Base-by-base conservation (phyloP, 1,140 invertebrate species). In the Stratiolaelaps scimitus region DNA sequence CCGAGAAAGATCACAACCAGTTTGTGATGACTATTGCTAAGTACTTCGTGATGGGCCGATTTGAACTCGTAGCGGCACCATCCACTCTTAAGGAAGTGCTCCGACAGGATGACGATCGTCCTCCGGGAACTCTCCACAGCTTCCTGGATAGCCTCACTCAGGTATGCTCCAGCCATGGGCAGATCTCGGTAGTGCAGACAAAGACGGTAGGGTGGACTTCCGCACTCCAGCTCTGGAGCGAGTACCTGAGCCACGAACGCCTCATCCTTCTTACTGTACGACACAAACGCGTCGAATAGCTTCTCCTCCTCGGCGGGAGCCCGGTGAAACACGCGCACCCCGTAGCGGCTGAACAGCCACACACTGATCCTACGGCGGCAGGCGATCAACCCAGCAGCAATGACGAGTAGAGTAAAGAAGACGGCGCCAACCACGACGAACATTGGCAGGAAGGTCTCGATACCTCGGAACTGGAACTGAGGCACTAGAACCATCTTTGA, bases 31-130 rank as follows among this genome's bases (percentile, higher is more conserved):
- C 86, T 80, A 72, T 89, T 87, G 64, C 87, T 80, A 19, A 93
- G 77, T 30, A 92, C 85, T 72, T 89, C 87, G 73, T 90, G 88
- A 74, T 92, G 87, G 6, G 89, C 90, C 7, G 88, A 88, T 76
- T 91, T 91, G 76, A 93, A 90, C 72, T 94, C 90, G 73, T 87
- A 89, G 19, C 88, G 81, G 72, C 86, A 88, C 90, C 90, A 95
- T 74, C 93, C 89, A 6, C 87, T 90, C 76, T 89, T 88, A 69
- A 93, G 85, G 73, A 92, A 94, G 76, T 92, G 90, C 74, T 91
- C 87, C 43, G 89, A 92, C 7, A 95, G 79, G 67, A 95, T 83
- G 80, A 95, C 85, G 46, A 94, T 88, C 13, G 89, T 93, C 65
- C 90, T 81, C 65, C 85, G 79, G 66, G 88, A 91, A 30, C 86